Conservation (phyloP, 2,113 vertebrate genomes). For the Ramphastos sulfuratus region DNA sequence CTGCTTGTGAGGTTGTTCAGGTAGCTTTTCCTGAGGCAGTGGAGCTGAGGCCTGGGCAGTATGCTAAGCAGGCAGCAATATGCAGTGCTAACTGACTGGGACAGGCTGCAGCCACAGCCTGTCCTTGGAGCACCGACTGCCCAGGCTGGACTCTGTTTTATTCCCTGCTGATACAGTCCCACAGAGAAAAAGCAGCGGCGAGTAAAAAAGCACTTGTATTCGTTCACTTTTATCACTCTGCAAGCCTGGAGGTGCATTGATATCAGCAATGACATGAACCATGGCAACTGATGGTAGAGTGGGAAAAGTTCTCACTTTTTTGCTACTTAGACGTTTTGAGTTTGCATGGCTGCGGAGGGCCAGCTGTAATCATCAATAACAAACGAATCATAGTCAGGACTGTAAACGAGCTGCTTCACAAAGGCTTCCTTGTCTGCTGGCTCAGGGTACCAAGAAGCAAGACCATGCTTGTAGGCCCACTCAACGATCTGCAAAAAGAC, state of each 20-base stretch:
- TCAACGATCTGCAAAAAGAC: conserved; percentile 82
- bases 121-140: neutral
- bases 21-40: neutral
- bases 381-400: conserved; percentile 92
- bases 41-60: neutral
- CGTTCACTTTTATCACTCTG: conserved; percentile 16
- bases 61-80: neutral
- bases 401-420: conserved; percentile 88
- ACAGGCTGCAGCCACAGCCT: neutral
- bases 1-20: neutral
- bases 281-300: neutral
- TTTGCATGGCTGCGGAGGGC: conserved; percentile 86
- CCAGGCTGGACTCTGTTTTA: neutral
- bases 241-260: neutral
- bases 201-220: conserved; percentile 3
- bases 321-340: conserved; percentile 83
- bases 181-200: conserved; percentile 8
- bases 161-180: neutral
- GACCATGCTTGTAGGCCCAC: conserved; percentile 88
- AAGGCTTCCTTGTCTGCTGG: conserved; percentile 95
- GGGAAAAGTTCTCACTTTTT: neutral
- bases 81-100: neutral
- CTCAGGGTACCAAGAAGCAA: conserved; percentile 91
- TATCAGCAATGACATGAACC: neutral
- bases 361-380: conserved; percentile 87